Evolutionary conservation across 1,140 invertebrate species (phyloP).

Genomic region (Colletes latitarsis): DNA sequence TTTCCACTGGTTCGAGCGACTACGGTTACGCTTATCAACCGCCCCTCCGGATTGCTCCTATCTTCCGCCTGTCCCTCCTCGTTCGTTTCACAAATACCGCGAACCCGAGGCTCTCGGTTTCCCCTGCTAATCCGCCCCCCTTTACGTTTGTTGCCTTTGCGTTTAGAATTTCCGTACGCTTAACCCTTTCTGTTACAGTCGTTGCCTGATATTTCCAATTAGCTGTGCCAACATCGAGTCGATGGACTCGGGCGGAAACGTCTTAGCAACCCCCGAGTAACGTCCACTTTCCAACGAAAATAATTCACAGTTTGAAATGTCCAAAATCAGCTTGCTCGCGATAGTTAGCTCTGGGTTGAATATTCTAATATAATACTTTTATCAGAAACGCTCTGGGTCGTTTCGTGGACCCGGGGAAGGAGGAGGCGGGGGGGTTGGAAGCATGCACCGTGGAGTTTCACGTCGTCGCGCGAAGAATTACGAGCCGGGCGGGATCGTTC

Average conservation of each 20-base stretch:
- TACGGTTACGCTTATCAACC: slow-evolving; percentile 38
- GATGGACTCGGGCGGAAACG: too few species aligned
- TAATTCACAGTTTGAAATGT: too few species aligned
- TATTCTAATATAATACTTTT: too few species aligned
- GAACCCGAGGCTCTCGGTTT: slow-evolving; percentile 7
- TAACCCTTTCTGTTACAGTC: neutral
- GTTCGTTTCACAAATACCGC: slow-evolving; percentile 10
- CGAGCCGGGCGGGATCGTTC: slow-evolving; percentile 11
- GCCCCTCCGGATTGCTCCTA: slow-evolving; percentile 25
- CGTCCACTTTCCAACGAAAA: too few species aligned
- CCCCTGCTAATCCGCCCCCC: neutral
- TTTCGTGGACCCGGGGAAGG: too few species aligned
- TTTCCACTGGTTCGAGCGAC: slow-evolving; percentile 44
- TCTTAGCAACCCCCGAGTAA: too few species aligned
- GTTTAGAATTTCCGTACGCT: neutral
- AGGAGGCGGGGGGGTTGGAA: too few species aligned
- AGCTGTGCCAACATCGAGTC: neutral
- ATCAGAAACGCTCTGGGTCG: too few species aligned
- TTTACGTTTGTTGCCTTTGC: neutral
- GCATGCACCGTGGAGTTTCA: neutral
- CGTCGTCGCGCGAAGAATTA: slow-evolving; percentile 3
- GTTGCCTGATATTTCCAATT: neutral
- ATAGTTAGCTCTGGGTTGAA: too few species aligned
- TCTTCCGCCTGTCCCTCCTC: neutral
- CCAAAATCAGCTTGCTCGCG: too few species aligned